Conservation (phyloP, 2,797 vertebrate species). For the Bradypus variegatus region DNA sequence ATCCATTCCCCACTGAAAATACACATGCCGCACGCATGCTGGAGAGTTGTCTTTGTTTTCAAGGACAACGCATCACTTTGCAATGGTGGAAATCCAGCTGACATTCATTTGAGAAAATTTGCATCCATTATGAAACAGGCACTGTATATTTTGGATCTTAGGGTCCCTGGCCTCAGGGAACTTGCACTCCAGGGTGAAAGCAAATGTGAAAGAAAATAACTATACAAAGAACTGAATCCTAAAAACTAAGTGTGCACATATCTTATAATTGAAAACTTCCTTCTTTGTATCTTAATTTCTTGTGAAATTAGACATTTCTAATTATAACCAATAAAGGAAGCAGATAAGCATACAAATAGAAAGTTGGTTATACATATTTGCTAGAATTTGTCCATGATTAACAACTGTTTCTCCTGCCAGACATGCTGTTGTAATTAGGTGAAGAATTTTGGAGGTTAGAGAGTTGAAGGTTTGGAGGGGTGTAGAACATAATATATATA, state of each 20-base stretch:
- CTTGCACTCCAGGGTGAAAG: neutral
- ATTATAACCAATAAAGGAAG: neutral
- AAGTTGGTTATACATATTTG: neutral
- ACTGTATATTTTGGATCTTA: neutral
- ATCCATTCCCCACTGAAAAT: slow-evolving; percentile 13
- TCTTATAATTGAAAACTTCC: slow-evolving; percentile 8
- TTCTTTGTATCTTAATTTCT: slow-evolving; percentile 2
- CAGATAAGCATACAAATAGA: neutral
- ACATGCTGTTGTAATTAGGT: neutral
- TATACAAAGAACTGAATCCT: neutral
- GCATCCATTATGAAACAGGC: neutral
- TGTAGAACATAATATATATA: neutral
- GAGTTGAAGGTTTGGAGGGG: neutral
- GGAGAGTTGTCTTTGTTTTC: neutral
- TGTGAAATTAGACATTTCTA: slow-evolving; percentile 13
- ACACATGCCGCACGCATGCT: neutral
- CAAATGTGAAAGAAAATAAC: neutral
- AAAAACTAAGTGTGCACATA: neutral
- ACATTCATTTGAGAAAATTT: neutral
- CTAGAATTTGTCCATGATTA: neutral
- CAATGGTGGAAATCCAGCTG: neutral
- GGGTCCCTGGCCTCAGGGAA: neutral
- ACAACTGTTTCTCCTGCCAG: neutral
- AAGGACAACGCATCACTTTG: neutral
- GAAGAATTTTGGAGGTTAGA: neutral